Base-by-base conservation (phyloP, 2,797 vertebrate genomes). In the Euthynnus affinis region DNA sequence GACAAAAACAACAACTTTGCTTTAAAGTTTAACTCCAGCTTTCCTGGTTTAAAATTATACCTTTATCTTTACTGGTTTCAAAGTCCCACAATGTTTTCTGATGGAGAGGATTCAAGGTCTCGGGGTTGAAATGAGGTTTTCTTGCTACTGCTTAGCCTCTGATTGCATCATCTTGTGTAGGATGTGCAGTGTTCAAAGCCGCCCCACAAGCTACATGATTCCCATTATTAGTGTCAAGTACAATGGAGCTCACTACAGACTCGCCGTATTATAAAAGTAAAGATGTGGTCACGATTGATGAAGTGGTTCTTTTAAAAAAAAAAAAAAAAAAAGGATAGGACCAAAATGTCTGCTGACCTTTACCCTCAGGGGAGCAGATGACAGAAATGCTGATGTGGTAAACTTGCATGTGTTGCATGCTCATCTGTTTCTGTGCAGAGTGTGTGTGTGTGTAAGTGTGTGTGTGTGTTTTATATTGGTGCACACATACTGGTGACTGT, bases 81-180 rank as follows among this genome's bases (percentile, higher is more conserved):
- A 72, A 69, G 74, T 76, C 73, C 65, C 23, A 0, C 27, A 2
- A 69, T 14, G 18, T 62, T 55, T 49, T 60, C 37, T 74, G 55
- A 71, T 61, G 42, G 13, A 67, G 44, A 44, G 25, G 46, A 57
- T 13, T 81, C 62, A 78, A 77, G 76, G 69, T 78, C 56, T 62
- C 4, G 40, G 22, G 63, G 73, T 76, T 74, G 37, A 78, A 66
- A 34, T 40, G 3, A 79, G 62, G 68, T 44, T 71, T 62, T 76
- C 75, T 90, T 89, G 83, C 86, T 42, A 1, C 66, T 20, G 66
- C 72, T 76, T 60, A 52, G 71, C 65, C 75, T 37, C 12, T 9
- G 53, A 57, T 91, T 92, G 79, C 87, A 89, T 88, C 88, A 92
- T 48, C 49, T 29, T 51, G 57, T 44, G 83, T 1, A 29, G 75